Percentiles rank a stretch among this genome's conserved stretches.
Conservation (phyloP, 2,888 invertebrate species). For the Drepanosiphum platanoidis region DNA sequence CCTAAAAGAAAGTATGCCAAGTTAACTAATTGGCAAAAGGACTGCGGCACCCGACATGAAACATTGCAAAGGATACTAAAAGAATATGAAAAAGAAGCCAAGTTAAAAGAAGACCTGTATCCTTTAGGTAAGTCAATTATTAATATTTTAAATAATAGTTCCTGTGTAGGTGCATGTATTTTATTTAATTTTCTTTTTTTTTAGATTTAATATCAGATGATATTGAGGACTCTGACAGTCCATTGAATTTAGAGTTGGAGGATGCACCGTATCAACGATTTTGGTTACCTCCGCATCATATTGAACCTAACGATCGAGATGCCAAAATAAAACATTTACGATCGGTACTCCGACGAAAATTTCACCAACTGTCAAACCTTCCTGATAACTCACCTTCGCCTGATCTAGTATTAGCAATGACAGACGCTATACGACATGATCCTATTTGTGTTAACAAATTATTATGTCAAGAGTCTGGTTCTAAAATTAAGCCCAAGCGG, state of each 20-base stretch:
- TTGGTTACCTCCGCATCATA: slow-evolving; percentile 44
- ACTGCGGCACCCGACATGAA: slow-evolving; percentile 68
- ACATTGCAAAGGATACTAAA: slow-evolving; percentile 72
- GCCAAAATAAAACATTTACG: slow-evolving; percentile 45
- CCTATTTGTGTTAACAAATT: slow-evolving; percentile 28
- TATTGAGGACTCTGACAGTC: slow-evolving; percentile 22
- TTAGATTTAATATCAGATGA: slow-evolving; percentile 51
- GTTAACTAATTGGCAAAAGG: slow-evolving; percentile 65
- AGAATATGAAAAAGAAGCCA: slow-evolving; percentile 65
- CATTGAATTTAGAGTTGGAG: slow-evolving; percentile 52
- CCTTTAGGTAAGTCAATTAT: slow-evolving; percentile 66
- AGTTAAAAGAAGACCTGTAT: slow-evolving; percentile 66
- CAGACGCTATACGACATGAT: slow-evolving; percentile 34
- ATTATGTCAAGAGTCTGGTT: slow-evolving; percentile 26
- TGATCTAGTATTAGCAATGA: slow-evolving; percentile 57
- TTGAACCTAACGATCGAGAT: slow-evolving; percentile 43
- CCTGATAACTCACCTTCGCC: slow-evolving; percentile 57
- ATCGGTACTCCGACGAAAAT: slow-evolving; percentile 48
- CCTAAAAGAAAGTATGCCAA: slow-evolving; percentile 62
- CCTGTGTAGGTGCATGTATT: not conserved
- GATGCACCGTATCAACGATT: slow-evolving; percentile 53
- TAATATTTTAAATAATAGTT: not conserved
- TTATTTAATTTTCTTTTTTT: not conserved
- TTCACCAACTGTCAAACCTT: slow-evolving; percentile 54
- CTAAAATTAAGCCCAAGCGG: slow-evolving; percentile 33